These are phyloP conservation scores for Daptonema setosum DNA, from an alignment of 2,888 invertebrate genomes.

Conservation along the genomic window DNA sequence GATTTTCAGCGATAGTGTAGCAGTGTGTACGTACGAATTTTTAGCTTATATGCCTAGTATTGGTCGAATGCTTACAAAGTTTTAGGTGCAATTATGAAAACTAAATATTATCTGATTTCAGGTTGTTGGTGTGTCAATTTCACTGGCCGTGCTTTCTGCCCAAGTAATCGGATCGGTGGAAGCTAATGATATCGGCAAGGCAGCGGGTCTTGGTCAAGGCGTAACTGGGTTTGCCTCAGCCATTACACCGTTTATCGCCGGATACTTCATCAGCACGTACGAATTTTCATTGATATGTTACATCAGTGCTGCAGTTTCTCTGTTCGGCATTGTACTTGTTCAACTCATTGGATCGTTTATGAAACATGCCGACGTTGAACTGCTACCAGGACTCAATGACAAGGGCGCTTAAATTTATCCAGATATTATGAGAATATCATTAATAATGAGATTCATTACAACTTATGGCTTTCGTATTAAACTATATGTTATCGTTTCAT, in stretches of 20 bases:
- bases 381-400: not conserved
- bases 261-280: constrained; percentile 12
- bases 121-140: constrained; percentile 17
- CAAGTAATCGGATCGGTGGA: constrained; percentile 17
- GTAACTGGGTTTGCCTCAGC: constrained; percentile 14
- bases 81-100: no score
- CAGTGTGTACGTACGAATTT: no score
- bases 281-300: constrained; percentile 14
- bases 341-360: constrained; percentile 14
- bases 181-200: constrained; percentile 16
- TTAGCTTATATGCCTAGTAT: no score
- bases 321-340: constrained; percentile 11
- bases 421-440: no score
- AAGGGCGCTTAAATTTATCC: not conserved
- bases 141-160: constrained; percentile 17
- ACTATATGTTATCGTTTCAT: no score
- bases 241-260: constrained; percentile 16
- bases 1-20: no score
- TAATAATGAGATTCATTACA: no score
- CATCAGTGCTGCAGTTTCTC: constrained; percentile 13
- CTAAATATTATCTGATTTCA: constrained; percentile 8
- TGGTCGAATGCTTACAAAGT: no score
- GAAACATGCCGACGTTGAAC: constrained; percentile 8
- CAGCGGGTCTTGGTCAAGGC: constrained; percentile 18
- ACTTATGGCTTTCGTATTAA: no score